Conservation (phyloP, 1,140 invertebrate species). For the Nasonia giraulti region DNA sequence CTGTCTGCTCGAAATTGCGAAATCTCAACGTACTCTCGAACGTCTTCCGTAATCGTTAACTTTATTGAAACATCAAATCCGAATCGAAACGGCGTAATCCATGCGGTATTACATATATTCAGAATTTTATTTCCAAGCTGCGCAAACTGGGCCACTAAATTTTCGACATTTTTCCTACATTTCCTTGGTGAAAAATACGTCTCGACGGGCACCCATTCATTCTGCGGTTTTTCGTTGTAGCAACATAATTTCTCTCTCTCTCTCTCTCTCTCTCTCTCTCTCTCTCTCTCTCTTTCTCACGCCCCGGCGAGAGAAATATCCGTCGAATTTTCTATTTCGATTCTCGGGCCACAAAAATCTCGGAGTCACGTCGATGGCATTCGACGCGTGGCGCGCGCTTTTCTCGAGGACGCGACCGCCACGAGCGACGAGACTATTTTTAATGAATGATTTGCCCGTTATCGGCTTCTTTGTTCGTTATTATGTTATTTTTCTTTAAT, state of each 20-base stretch:
- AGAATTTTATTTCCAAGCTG: no score
- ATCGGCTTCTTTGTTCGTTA: background rate
- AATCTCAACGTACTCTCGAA: no score
- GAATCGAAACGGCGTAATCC: no score
- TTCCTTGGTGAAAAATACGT: background rate
- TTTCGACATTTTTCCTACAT: background rate
- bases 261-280: no score
- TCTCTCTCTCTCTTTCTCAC: no score
- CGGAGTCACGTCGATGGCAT: slow-evolving; percentile 22
- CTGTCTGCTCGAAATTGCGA: no score
- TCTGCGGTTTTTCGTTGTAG: background rate
- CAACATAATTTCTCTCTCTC: background rate
- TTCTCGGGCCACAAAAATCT: slow-evolving; percentile 26
- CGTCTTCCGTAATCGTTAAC: no score
- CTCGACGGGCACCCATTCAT: background rate
- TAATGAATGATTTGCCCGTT: slow-evolving; percentile 10
- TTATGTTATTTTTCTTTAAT: background rate
- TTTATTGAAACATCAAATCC: no score
- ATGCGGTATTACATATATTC: no score
- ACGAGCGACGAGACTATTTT: slow-evolving; percentile 14
- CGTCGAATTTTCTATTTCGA: slow-evolving; percentile 35
- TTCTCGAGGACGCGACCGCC: background rate
- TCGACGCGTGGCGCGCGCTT: background rate
- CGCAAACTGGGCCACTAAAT: background rate
- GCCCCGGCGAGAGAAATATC: background rate